Conservation (phyloP, 2,113 vertebrate genomes). For the Eupsittula cactorum region DNA sequence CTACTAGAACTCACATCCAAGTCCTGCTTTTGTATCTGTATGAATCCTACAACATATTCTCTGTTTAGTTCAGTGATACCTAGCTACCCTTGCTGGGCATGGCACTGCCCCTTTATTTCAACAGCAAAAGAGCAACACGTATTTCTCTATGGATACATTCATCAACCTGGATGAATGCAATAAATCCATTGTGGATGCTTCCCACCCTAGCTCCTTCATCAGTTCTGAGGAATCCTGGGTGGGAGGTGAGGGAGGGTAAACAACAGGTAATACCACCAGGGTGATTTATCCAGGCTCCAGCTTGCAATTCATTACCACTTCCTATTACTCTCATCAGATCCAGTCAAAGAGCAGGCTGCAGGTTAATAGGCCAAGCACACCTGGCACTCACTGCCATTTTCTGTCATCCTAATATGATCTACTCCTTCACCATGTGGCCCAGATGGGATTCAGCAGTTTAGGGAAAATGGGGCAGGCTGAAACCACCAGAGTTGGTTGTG, state of each 20-base stretch:
- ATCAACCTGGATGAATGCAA: neutral
- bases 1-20: neutral
- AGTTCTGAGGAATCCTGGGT: neutral
- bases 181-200: neutral
- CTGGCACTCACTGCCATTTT: neutral
- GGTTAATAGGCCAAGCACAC: neutral
- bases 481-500: neutral
- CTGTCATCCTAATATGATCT: neutral
- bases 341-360: neutral
- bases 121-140: neutral
- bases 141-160: rapidly evolving
- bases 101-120: neutral
- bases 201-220: neutral
- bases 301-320: neutral
- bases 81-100: neutral
- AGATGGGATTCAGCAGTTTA: neutral
- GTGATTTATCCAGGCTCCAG: neutral
- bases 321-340: neutral
- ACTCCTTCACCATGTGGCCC: neutral
- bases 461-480: neutral
- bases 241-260: neutral
- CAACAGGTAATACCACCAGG: neutral
- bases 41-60: neutral
- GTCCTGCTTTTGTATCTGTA: neutral
- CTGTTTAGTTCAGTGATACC: neutral